Evolutionary conservation across 2,113 vertebrate species (phyloP).

Genomic region (Nycticorax nycticorax): DNA sequence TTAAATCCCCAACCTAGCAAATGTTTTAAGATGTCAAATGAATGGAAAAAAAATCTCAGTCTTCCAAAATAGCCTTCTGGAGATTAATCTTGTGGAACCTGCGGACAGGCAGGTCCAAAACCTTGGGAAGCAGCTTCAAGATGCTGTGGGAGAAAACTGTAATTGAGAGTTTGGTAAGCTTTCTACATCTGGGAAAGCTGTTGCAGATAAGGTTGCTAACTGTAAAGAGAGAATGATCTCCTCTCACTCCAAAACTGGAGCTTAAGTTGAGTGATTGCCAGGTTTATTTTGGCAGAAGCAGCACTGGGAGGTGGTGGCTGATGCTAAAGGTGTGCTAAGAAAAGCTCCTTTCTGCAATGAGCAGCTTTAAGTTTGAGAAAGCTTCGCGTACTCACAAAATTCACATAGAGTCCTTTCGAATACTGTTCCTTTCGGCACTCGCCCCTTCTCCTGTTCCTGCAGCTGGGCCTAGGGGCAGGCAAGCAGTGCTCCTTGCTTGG

Average conservation of each 20-base stretch:
- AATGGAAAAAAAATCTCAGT: neutral
- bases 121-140: neutral
- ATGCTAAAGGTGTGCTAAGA: conserved; percentile 5
- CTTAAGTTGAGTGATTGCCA: neutral
- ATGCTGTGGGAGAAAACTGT: neutral
- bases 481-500: neutral
- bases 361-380: neutral
- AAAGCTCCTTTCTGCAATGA: neutral
- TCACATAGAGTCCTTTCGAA: accelerated
- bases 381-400: neutral
- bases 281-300: conserved; percentile 19
- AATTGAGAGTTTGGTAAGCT: neutral
- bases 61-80: neutral
- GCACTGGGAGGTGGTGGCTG: neutral
- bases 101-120: neutral
- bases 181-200: neutral
- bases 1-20: neutral
- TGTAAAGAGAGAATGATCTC: neutral
- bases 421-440: neutral
- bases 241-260: neutral
- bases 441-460: neutral
- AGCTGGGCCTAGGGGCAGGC: neutral
- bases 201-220: neutral
- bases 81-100: neutral
- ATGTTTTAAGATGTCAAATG: neutral